Evolutionary conservation across 2,888 invertebrate species (phyloP).

Genomic region (Drosophila ustulata): DNA sequence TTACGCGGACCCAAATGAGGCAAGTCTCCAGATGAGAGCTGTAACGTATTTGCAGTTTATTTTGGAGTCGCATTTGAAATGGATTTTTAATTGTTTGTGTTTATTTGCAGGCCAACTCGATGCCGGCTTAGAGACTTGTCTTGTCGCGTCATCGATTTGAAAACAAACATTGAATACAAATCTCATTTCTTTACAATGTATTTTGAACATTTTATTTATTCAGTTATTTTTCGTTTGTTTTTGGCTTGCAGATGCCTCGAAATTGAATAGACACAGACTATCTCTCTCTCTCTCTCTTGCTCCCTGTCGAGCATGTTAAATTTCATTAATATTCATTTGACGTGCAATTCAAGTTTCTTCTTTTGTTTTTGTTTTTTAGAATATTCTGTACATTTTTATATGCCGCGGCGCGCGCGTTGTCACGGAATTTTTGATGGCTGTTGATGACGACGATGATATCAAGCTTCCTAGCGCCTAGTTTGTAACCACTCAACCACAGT

Average conservation of each 20-base stretch:
- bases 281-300: background rate
- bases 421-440: constrained; percentile 42
- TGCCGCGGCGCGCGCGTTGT: constrained; percentile 25
- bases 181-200: constrained; percentile 28
- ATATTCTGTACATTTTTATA: constrained; percentile 37
- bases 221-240: constrained; percentile 1
- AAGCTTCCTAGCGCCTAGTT: constrained; percentile 69
- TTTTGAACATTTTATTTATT: constrained; percentile 22
- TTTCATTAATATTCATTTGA: constrained; percentile 65
- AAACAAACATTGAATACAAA: constrained; percentile 54
- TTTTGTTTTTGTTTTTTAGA: constrained; percentile 34
- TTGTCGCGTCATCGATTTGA: constrained; percentile 28
- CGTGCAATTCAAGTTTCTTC: constrained; percentile 56
- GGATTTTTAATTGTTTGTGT: constrained; percentile 11
- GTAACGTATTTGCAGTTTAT: background rate
- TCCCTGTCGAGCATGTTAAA: constrained; percentile 18
- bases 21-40: constrained; percentile 10
- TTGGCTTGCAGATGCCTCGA: constrained; percentile 36
- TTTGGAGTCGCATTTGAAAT: constrained; percentile 7
- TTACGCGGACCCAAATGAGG: constrained; percentile 31
- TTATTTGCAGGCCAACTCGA: constrained; percentile 39
- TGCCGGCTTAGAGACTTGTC: constrained; percentile 49
- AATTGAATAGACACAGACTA: constrained; percentile 29
- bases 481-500: constrained; percentile 27
- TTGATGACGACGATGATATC: constrained; percentile 34